Conservation (phyloP, 2,113 vertebrate genomes). For the Planiliza haematocheilus region DNA sequence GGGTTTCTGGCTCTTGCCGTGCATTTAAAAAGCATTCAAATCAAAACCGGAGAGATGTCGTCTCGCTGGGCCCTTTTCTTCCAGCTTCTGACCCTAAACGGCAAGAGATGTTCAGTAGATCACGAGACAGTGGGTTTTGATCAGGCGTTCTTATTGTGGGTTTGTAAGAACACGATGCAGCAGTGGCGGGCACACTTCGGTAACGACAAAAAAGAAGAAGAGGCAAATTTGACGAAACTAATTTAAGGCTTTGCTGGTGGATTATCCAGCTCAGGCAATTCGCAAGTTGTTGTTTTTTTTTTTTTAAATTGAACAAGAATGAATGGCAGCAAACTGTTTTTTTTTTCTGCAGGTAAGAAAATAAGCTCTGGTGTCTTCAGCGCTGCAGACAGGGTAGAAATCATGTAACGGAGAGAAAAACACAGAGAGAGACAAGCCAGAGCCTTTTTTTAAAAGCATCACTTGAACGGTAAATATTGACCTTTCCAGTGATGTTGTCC, state of each 20-base stretch:
- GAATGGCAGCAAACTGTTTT: conserved; percentile 36
- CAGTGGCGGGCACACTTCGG: conserved; percentile 11
- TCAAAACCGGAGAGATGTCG: not conserved
- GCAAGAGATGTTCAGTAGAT: conserved; percentile 2
- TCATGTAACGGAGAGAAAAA: conserved; percentile 14
- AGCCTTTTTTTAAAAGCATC: not conserved
- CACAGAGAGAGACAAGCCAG: not conserved
- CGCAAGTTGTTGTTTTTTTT: conserved; percentile 22
- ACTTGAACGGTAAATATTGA: not conserved
- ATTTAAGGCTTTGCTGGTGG: conserved; percentile 25
- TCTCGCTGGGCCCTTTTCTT: conserved; percentile 8
- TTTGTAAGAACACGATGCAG: not conserved
- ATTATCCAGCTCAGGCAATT: conserved; percentile 47
- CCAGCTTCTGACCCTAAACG: conserved; percentile 5
- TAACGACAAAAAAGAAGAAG: conserved; percentile 29
- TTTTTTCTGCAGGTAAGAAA: conserved; percentile 18
- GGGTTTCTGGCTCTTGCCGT: conserved; percentile 24
- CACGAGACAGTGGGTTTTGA: not conserved
- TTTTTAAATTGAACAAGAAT: conserved; percentile 25
- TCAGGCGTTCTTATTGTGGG: not conserved
- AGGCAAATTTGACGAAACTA: conserved; percentile 17
- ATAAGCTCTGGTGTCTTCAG: not conserved
- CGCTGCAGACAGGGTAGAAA: conserved; percentile 14
- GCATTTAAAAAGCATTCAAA: conserved; percentile 18
- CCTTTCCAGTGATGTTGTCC: too few relatives aligned